Evolutionary conservation across 2,113 vertebrate species (phyloP).

Genomic region (Pelvicachromis taeniatus): DNA sequence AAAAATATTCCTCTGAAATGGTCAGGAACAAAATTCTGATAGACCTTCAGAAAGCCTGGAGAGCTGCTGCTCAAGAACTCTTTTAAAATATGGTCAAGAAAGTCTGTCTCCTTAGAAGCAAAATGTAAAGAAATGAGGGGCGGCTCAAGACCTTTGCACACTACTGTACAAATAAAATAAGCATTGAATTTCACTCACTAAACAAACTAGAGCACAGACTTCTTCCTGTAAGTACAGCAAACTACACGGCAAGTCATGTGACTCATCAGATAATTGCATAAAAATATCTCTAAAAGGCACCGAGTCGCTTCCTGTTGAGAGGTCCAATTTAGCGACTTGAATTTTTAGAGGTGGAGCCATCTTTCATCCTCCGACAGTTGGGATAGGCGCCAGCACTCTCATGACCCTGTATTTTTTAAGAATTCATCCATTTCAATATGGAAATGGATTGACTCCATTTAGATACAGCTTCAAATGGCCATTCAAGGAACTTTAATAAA

Average conservation of each 20-base stretch:
- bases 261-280: not conserved
- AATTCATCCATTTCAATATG: fast-evolving
- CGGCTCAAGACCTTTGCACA: not conserved
- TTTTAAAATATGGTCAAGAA: not conserved
- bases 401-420: not conserved
- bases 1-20: not conserved
- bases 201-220: not conserved
- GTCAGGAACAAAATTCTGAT: not conserved
- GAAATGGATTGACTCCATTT: not conserved
- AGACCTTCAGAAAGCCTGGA: not conserved
- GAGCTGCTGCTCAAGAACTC: fast-evolving
- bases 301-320: not conserved
- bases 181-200: not conserved
- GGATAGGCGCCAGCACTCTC: not conserved
- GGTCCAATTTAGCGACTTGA: fast-evolving
- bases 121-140: not conserved
- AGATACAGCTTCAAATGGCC: not conserved
- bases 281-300: not conserved
- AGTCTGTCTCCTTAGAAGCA: not conserved
- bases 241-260: not conserved
- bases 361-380: not conserved
- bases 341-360: not conserved
- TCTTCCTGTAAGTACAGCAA: not conserved
- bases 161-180: not conserved
- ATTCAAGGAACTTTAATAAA: not conserved